phyloP scores from a whole-genome alignment of 2,888 invertebrate genomes.

The Rugalucina vietnamica region DNA sequence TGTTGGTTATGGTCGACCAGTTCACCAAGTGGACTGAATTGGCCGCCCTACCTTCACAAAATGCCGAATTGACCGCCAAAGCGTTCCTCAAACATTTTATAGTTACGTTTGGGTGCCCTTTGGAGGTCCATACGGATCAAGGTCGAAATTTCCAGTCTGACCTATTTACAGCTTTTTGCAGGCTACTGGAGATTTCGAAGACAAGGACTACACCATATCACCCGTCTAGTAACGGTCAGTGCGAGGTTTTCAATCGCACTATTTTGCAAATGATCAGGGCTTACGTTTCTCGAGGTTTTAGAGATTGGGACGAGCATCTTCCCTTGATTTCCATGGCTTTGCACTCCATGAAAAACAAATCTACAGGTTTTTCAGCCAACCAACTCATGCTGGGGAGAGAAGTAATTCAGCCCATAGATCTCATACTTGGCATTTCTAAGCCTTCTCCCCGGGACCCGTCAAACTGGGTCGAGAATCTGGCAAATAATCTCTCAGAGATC shows the following conservation, averaged over 20 bases:
- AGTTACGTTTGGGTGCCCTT: constrained; percentile 47
- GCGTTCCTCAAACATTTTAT: constrained; percentile 18
- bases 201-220: constrained; percentile 35
- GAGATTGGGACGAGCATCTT: neutral
- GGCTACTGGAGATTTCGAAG: constrained; percentile 25
- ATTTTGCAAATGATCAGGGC: neutral
- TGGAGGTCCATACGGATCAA: too few species aligned
- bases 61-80: constrained; percentile 24
- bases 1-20: too few species aligned
- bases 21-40: too few species aligned
- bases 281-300: neutral
- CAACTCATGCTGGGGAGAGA: constrained; percentile 20
- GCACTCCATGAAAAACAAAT: constrained; percentile 7
- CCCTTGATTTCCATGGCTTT: neutral
- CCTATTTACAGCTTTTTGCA: constrained; percentile 23
- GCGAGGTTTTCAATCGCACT: constrained; percentile 8
- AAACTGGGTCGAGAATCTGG: too few species aligned
- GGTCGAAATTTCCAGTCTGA: too few species aligned
- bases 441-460: too few species aligned
- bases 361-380: too few species aligned
- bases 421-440: too few species aligned
- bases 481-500: too few species aligned
- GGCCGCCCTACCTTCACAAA: constrained; percentile 18
- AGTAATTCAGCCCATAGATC: neutral
- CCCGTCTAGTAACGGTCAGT: constrained; percentile 34